Evolutionary conservation across 1,140 invertebrate species (phyloP).

Genomic region (Lanistes nyassanus): DNA sequence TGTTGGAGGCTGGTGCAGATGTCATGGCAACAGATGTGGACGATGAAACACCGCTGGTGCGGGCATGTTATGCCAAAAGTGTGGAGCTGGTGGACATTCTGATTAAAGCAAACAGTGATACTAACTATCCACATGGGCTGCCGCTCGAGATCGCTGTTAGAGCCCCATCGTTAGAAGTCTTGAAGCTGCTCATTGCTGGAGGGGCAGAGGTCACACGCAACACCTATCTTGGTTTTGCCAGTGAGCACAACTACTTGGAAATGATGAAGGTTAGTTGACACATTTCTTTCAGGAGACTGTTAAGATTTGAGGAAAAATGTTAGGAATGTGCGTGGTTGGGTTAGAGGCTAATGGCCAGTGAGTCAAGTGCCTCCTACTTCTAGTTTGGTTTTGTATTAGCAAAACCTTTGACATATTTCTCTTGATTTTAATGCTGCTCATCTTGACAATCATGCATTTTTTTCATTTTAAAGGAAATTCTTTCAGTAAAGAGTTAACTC

Average conservation of each 20-base stretch:
- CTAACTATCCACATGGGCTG: constrained; percentile 25
- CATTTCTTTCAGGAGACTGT: too few relatives aligned
- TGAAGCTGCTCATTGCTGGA: constrained; percentile 25
- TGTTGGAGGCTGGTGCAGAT: constrained; percentile 25
- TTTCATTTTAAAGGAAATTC: too few relatives aligned
- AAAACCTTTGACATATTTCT: too few relatives aligned
- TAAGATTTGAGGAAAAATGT: too few relatives aligned
- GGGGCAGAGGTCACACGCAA: constrained; percentile 20
- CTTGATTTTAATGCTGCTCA: too few relatives aligned
- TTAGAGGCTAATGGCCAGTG: too few relatives aligned
- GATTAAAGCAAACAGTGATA: constrained; percentile 26
- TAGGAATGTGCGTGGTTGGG: too few relatives aligned
- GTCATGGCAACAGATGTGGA: constrained; percentile 26
- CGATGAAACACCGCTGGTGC: constrained; percentile 32
- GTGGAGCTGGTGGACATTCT: constrained; percentile 28
- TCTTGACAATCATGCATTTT: too few relatives aligned
- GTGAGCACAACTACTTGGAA: constrained; percentile 20
- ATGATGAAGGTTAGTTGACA: constrained; percentile 25
- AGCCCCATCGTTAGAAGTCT: constrained; percentile 11
- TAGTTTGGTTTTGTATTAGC: too few relatives aligned
- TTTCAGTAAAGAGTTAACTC: too few relatives aligned
- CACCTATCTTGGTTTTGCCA: constrained; percentile 26
- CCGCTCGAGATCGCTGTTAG: constrained; percentile 24
- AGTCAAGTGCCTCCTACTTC: too few relatives aligned
- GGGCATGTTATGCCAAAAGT: constrained; percentile 26